Conservation (phyloP, 2,113 vertebrate genomes). For the Platycercus adscitus region DNA sequence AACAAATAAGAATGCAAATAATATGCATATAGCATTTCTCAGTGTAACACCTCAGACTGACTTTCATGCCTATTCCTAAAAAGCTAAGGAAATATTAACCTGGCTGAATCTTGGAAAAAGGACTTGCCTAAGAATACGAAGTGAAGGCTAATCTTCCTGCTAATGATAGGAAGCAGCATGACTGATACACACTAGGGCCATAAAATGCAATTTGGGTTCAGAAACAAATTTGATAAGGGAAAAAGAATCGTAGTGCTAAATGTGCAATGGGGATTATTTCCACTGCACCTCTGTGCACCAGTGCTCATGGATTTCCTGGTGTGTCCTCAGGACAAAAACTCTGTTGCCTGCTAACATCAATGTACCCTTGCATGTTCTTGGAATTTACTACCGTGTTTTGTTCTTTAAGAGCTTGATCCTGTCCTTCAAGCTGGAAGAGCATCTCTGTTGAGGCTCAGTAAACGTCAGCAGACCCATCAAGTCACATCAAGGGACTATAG, state of each 20-base stretch:
- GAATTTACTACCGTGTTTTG: background rate
- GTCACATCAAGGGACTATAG: background rate
- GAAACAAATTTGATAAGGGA: background rate
- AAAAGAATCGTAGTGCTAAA: background rate
- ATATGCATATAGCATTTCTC: background rate
- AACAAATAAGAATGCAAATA: background rate
- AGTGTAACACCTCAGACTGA: background rate
- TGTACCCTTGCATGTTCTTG: background rate
- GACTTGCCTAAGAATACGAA: background rate
- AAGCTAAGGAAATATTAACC: background rate
- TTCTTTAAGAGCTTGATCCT: background rate
- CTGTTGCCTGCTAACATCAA: background rate
- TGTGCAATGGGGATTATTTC: background rate
- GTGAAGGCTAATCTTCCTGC: background rate
- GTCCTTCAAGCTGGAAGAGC: background rate
- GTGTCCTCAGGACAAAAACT: background rate
- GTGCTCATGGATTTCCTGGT: background rate
- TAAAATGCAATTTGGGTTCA: background rate
- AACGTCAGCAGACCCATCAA: background rate
- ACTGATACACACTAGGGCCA: background rate
- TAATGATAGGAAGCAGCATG: background rate
- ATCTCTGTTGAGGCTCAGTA: background rate
- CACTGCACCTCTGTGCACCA: background rate
- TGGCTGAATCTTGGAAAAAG: background rate
- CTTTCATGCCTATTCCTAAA: background rate